Evolutionary conservation across 2,113 vertebrate species (phyloP).

Genomic region (Noturus placidus): DNA sequence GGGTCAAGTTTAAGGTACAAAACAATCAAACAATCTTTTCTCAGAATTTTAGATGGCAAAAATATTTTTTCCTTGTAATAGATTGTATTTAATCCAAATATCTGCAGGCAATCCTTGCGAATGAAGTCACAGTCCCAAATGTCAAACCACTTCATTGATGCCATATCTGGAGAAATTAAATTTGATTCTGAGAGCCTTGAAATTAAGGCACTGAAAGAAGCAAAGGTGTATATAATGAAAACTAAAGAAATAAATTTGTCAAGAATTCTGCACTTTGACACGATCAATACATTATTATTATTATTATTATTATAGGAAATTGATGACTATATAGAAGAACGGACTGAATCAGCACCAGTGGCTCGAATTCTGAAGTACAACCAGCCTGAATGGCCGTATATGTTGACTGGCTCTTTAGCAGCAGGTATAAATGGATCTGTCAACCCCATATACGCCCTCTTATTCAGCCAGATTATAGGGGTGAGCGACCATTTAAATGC

Average conservation of each 20-base stretch:
- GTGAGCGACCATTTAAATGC: constrained; percentile 54
- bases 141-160: constrained; percentile 55
- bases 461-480: constrained; percentile 77
- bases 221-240: constrained; percentile 53
- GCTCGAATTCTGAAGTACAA: constrained; percentile 76
- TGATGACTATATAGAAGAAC: constrained; percentile 48
- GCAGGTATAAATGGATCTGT: constrained; percentile 71
- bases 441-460: constrained; percentile 70
- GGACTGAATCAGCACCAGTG: constrained; percentile 62
- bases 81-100: neutral
- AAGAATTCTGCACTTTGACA: neutral
- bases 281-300: neutral
- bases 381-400: constrained; percentile 74
- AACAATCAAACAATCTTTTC: neutral
- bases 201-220: constrained; percentile 5
- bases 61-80: neutral
- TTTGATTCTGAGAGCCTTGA: constrained; percentile 28
- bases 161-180: constrained; percentile 52
- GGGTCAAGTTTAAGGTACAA: constrained; percentile 64
- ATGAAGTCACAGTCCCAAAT: constrained; percentile 63
- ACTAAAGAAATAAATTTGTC: neutral
- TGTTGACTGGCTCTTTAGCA: constrained; percentile 74
- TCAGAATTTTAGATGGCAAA: neutral
- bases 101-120: constrained; percentile 64
- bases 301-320: constrained; percentile 45